Conservation (phyloP, 2,888 invertebrate genomes). For the Danaus chrysippus region DNA sequence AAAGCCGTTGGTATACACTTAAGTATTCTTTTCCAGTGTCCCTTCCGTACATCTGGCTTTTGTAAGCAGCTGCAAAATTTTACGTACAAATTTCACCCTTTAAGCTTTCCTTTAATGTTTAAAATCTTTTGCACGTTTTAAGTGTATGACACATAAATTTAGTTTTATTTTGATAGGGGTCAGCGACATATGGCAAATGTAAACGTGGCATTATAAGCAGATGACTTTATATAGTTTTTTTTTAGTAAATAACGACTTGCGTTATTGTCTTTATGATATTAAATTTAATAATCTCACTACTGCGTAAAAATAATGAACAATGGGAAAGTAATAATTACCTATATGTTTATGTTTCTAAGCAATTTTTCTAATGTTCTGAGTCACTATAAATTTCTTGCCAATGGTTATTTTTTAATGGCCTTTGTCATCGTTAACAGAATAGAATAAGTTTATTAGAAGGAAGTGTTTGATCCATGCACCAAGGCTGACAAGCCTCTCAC, state of each 20-base stretch:
- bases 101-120: too few species aligned
- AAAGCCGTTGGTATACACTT: too few species aligned
- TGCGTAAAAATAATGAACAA: too few species aligned
- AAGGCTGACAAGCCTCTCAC: constrained; percentile 50
- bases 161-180: neutral
- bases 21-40: too few species aligned
- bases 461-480: constrained; percentile 43
- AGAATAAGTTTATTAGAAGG: constrained; percentile 42
- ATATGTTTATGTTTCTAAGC: neutral
- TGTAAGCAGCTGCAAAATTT: too few species aligned
- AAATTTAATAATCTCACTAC: too few species aligned
- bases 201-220: constrained; percentile 21
- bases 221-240: constrained; percentile 19
- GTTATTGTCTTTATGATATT: too few species aligned
- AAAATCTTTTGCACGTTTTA: too few species aligned
- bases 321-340: too few species aligned
- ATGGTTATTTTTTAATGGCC: neutral
- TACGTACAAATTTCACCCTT: too few species aligned
- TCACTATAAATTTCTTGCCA: constrained; percentile 3
- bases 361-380: constrained; percentile 2
- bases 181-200: constrained; percentile 22
- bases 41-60: too few species aligned
- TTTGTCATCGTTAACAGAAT: constrained; percentile 10
- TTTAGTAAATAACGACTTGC: too few species aligned
- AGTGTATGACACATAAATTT: neutral